Base-by-base conservation (phyloP, 2,797 vertebrate species). In the Oreortyx pictus region DNA sequence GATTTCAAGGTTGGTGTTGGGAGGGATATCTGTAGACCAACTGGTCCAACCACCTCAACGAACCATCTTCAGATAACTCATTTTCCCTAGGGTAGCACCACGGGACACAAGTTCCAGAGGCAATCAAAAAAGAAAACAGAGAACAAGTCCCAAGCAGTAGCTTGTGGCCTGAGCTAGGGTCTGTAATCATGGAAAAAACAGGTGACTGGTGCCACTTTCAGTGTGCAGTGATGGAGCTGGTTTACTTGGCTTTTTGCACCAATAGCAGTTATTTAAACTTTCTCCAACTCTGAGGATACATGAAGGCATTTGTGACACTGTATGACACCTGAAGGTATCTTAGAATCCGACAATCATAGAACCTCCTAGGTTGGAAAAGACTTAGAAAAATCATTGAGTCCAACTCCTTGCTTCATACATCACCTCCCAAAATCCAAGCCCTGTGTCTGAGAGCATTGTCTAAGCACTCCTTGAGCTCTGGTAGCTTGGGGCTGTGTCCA, bases 161-260 rank as follows among this genome's bases (percentile, higher is more conserved):
- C 9, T 9, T 27, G 46, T 1, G 50, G 44, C 2, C 19, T 11
- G 16, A 7, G 8, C 33, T 4, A 0, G 44, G 52, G 16, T 23
- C 59, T 37, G 6, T 1, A 54, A 80, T 33, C 12, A 17, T 14
- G 24, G 33, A 8, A 65, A 39, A 39, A 86, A 4, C 4, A 61
- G 56, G 43, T 46, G 62, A 19, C 12, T n/a, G 64, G 31, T 9
- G 60, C 18, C n/a, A 44, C 1, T 2, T 39, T 6, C 43, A 37
- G 6, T 2, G 16, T 5, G 17, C 11, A 43, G 3, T 0, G 7
- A 54, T 10, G 24, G 33, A 39, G 7, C 10, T 25, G 60, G 6
- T 41, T 37, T 75, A 20, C 8, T 2, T 60, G n/a, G 54, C 11
- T 88, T 90, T 76, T 17, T 57, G 43, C 50, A 25, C 13, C 14